Conservation (phyloP, 2,113 vertebrate species). For the Psittacula cyanocephala region DNA sequence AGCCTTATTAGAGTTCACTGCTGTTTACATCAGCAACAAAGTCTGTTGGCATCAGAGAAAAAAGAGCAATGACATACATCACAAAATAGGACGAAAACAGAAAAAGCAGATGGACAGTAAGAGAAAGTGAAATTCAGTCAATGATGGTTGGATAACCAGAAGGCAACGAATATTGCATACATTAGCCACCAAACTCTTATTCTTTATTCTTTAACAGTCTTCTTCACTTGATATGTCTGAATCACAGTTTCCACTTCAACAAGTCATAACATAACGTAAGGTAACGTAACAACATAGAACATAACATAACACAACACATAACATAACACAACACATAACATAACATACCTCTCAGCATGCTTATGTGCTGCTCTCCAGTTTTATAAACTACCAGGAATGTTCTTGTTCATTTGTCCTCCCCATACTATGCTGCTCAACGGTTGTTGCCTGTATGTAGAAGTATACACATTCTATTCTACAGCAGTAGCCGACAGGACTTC, state of each 20-base stretch:
- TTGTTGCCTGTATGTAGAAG: neutral
- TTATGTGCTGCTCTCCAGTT: neutral
- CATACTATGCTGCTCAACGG: neutral
- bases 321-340: neutral
- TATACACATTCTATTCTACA: neutral
- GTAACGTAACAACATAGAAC: too few species aligned
- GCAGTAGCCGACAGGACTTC: neutral
- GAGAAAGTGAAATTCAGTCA: neutral
- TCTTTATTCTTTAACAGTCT: neutral
- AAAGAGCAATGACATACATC: neutral
- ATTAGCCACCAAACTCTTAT: neutral
- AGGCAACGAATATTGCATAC: neutral
- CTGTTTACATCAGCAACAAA: neutral
- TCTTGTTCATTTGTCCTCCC: neutral
- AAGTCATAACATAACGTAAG: neutral
- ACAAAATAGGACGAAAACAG: neutral
- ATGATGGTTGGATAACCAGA: neutral
- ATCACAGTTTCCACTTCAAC: neutral
- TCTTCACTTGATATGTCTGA: neutral
- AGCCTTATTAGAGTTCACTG: neutral
- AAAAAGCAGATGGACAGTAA: neutral
- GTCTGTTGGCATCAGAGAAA: neutral
- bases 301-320: neutral
- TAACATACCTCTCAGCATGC: neutral
- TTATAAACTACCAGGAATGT: neutral